Conservation (phyloP, 1,140 invertebrate species). For the Procambarus clarkii region DNA sequence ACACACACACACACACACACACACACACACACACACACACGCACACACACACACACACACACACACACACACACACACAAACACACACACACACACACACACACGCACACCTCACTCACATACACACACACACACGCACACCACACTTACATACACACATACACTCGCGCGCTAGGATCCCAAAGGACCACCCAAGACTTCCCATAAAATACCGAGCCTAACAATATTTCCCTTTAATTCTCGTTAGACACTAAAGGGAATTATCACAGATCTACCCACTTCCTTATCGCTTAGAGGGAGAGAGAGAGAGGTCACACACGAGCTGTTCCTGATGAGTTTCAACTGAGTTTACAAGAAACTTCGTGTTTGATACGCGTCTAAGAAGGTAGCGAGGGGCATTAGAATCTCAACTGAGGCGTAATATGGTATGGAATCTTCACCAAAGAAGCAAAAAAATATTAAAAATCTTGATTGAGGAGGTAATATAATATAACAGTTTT, state of each 20-base stretch:
- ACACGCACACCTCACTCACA: too few species aligned
- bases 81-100: too few species aligned
- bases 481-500: too few species aligned
- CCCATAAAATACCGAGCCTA: background rate
- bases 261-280: background rate
- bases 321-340: background rate
- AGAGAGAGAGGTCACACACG: background rate
- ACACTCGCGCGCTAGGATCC: slow-evolving; percentile 1
- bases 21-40: slow-evolving; percentile 34
- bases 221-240: slow-evolving; percentile 25
- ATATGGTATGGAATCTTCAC: too few species aligned
- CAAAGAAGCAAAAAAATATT: too few species aligned
- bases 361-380: background rate
- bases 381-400: too few species aligned
- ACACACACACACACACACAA: slow-evolving; percentile 46
- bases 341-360: background rate
- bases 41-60: slow-evolving; percentile 30
- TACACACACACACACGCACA: too few species aligned
- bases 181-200: background rate
- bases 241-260: background rate
- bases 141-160: too few species aligned
- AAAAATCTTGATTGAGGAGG: too few species aligned
- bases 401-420: too few species aligned
- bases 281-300: background rate
- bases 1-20: background rate